Conservation (phyloP, 2,797 vertebrate genomes). For the Apogon talboti region DNA sequence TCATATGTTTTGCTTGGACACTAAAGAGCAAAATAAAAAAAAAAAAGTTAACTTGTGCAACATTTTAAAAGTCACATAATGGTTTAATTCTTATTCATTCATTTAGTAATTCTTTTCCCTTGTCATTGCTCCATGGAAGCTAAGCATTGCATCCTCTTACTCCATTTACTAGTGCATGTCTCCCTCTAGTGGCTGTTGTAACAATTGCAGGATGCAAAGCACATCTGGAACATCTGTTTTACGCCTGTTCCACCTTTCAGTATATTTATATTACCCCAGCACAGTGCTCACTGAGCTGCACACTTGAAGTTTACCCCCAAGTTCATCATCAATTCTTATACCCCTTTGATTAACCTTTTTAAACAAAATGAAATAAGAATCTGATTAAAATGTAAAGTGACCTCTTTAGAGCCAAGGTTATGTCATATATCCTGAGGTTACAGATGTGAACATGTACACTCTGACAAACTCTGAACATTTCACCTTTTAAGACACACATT, state of each 20-base stretch:
- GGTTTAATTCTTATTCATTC: not conserved
- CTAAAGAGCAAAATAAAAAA: conserved; percentile 67
- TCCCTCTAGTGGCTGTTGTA: conserved; percentile 71
- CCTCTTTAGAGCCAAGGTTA: conserved; percentile 28
- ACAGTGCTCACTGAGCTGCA: conserved; percentile 17
- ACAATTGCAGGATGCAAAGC: conserved; percentile 23
- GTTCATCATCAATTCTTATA: not conserved
- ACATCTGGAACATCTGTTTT: conserved; percentile 57
- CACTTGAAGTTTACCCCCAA: conserved; percentile 19
- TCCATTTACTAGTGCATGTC: conserved; percentile 49
- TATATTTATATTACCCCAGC: conserved; percentile 7
- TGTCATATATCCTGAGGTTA: conserved; percentile 25
- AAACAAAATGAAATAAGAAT: conserved; percentile 45
- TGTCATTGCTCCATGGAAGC: not conserved
- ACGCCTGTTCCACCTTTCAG: conserved; percentile 2
- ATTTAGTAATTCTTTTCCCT: not conserved
- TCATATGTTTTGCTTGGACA: conserved; percentile 98
- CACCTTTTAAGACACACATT: conserved; percentile 19
- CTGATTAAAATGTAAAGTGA: conserved; percentile 42
- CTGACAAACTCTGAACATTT: conserved; percentile 46
- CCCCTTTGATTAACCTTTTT: conserved; percentile 36
- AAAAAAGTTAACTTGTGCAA: not conserved
- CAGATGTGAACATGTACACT: conserved; percentile 39
- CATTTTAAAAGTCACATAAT: not conserved
- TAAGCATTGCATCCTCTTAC: not conserved